Conservation (phyloP, 2,888 invertebrate species). For the Nomada fucata region DNA sequence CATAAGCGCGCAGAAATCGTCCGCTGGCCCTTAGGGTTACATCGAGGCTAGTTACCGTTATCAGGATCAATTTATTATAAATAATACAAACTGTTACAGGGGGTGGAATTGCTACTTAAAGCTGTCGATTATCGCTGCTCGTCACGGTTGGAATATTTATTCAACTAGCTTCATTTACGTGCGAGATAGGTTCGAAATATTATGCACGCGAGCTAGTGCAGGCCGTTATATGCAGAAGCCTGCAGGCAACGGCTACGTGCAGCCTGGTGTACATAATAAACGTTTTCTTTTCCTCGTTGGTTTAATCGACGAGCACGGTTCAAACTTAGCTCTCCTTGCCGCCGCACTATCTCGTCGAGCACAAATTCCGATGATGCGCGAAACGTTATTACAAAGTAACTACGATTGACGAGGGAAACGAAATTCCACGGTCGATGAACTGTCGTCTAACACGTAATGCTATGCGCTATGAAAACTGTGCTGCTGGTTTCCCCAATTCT, state of each 20-base stretch:
- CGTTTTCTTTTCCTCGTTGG: constrained; percentile 66
- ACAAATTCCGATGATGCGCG: constrained; percentile 55
- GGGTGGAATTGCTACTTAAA: background rate
- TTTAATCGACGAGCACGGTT: constrained; percentile 59
- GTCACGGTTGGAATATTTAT: constrained; percentile 28
- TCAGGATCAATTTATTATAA: background rate
- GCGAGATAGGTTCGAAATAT: constrained; percentile 23
- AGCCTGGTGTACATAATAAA: constrained; percentile 62
- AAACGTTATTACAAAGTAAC: constrained; percentile 43
- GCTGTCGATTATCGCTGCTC: constrained; percentile 8
- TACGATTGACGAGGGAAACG: constrained; percentile 27
- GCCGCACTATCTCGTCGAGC: constrained; percentile 33
- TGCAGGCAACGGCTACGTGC: constrained; percentile 34
- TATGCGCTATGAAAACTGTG: constrained; percentile 7
- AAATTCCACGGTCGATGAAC: constrained; percentile 59
- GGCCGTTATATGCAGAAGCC: constrained; percentile 46
- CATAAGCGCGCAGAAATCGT: background rate
- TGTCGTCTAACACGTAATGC: constrained; percentile 22
- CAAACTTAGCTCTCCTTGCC: constrained; percentile 51
- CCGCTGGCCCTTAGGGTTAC: too few relatives aligned
- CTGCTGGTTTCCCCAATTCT: constrained; percentile 29
- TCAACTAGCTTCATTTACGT: constrained; percentile 13
- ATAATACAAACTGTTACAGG: background rate
- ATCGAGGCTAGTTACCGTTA: background rate
- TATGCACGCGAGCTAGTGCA: constrained; percentile 33